Percentiles rank a stretch among this genome's conserved stretches.
Conservation (phyloP, 2,888 invertebrate genomes). For the Isoperla grammatica region DNA sequence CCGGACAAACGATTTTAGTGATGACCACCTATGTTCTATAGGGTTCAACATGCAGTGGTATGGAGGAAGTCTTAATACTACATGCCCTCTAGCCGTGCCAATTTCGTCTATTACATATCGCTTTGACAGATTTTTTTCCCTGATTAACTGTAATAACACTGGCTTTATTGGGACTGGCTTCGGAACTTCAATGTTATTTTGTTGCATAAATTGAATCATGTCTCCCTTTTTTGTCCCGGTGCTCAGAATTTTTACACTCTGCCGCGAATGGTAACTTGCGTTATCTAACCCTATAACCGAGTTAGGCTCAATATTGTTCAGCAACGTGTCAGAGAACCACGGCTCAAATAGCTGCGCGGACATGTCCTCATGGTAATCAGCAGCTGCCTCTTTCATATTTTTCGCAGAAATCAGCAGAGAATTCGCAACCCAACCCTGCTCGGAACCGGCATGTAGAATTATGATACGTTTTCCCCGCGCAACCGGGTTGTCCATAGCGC, state of each 20-base stretch:
- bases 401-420: background rate
- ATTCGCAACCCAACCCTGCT: conserved; percentile 28
- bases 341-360: conserved; percentile 27
- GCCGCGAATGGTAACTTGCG: conserved; percentile 27
- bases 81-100: too few species aligned
- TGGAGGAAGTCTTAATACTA: conserved; percentile 16
- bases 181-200: too few species aligned
- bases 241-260: background rate
- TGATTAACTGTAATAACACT: too few species aligned
- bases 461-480: conserved; percentile 28
- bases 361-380: conserved; percentile 31
- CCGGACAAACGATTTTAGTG: conserved; percentile 18
- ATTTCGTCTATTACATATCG: too few species aligned
- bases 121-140: too few species aligned
- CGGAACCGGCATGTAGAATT: conserved; percentile 31
- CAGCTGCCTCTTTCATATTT: background rate
- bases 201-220: too few species aligned
- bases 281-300: conserved; percentile 30
- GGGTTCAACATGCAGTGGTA: conserved; percentile 21
- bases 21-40: conserved; percentile 26
- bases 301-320: conserved; percentile 22
- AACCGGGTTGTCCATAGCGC: background rate
- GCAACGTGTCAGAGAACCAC: conserved; percentile 26
- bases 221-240: too few species aligned
- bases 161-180: too few species aligned